Percentiles rank a stretch among this genome's conserved stretches.
phyloP scores from a whole-genome alignment of 2,888 invertebrate genomes.

The Eupithecia vulgata region DNA sequence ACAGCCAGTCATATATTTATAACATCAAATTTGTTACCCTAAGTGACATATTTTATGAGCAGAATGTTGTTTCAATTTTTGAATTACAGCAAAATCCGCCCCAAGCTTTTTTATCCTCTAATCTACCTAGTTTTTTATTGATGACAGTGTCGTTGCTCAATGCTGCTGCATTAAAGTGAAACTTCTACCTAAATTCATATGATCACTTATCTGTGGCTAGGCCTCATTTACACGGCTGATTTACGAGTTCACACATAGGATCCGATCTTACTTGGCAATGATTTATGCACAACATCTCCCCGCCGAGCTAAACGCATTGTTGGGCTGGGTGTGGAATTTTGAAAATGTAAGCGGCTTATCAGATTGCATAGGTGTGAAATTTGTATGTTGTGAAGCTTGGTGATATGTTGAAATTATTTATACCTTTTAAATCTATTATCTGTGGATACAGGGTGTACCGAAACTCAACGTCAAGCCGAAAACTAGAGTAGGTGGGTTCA shows the following conservation, averaged over 20 bases:
- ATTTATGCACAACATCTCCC: constrained; percentile 80
- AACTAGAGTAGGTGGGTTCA: no score
- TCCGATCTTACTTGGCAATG: constrained; percentile 81
- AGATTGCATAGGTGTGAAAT: background rate
- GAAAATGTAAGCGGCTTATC: constrained; percentile 5
- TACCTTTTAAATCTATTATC: background rate
- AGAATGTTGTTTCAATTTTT: no score
- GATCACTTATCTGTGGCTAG: constrained; percentile 38
- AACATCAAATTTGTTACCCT: no score
- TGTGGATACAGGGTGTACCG: no score
- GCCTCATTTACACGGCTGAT: constrained; percentile 80
- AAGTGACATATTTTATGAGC: no score
- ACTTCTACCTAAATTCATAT: constrained; percentile 1
- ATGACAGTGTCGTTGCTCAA: background rate
- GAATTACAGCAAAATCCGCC: no score
- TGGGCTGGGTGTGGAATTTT: constrained; percentile 49
- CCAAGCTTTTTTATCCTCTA: no score
- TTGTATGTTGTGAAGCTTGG: background rate
- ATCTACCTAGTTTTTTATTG: no score
- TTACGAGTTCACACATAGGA: constrained; percentile 82
- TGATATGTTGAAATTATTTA: background rate
- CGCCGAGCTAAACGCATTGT: constrained; percentile 79
- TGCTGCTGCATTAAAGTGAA: background rate
- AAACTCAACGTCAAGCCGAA: no score
- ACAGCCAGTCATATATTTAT: no score